Evolutionary conservation across 2,113 vertebrate genomes (phyloP).

Genomic region (Serinus canaria): DNA sequence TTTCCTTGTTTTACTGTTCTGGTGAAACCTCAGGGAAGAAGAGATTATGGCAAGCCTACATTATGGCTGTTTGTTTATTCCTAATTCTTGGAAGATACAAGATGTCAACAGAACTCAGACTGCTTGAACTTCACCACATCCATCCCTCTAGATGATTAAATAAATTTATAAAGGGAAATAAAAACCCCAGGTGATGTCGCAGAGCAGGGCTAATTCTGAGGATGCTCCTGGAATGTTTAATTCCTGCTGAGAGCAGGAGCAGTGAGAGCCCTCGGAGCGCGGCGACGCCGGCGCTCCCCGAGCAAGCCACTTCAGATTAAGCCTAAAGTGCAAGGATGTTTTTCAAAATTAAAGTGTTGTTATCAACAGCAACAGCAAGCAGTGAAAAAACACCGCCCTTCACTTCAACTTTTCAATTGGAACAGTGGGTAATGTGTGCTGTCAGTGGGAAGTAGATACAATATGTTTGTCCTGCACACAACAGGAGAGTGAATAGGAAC

Average conservation of each 20-base stretch:
- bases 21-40: background rate
- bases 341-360: conserved; percentile 66
- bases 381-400: conserved; percentile 73
- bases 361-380: conserved; percentile 47
- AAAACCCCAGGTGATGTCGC: background rate
- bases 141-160: background rate
- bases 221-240: background rate
- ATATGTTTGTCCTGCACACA: conserved; percentile 79
- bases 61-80: background rate
- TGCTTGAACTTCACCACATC: background rate
- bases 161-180: background rate
- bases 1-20: background rate
- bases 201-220: background rate
- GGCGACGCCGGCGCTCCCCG: background rate
- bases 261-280: background rate
- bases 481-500: conserved; percentile 76
- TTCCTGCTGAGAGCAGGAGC: background rate
- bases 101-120: background rate
- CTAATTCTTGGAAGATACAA: background rate
- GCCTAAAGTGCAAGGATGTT: conserved; percentile 35
- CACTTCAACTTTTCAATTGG: conserved; percentile 73
- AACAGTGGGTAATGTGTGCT: conserved; percentile 78
- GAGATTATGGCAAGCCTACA: background rate
- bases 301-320: conserved; percentile 38
- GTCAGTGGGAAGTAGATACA: conserved; percentile 79